These are phyloP conservation scores for Urocynchramus pylzowi DNA, from an alignment of 2,113 vertebrate species.

Conservation along the genomic window DNA sequence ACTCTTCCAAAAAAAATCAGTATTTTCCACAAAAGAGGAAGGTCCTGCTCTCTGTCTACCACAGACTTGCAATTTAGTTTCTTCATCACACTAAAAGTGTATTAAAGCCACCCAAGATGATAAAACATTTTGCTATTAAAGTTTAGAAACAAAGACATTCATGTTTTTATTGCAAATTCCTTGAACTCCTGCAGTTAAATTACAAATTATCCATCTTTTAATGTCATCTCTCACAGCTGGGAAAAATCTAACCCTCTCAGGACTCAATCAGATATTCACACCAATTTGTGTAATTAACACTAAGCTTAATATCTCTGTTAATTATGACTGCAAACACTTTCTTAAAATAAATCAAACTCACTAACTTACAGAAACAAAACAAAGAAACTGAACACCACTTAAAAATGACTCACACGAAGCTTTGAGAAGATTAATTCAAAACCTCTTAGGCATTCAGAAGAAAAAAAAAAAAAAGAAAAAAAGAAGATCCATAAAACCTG, in stretches of 20 bases:
- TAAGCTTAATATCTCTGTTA: constrained; percentile 41
- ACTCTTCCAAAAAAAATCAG: not conserved
- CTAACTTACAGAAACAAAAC: constrained; percentile 19
- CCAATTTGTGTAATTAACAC: constrained; percentile 64
- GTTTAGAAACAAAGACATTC: not conserved
- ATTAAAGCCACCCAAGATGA: not conserved
- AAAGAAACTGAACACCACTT: not conserved
- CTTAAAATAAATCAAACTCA: constrained; percentile 51
- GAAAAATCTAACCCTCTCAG: constrained; percentile 51
- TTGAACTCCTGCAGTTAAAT: constrained; percentile 4
- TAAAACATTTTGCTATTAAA: not conserved
- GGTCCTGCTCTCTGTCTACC: not conserved
- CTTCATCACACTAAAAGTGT: not conserved
- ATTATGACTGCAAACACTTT: constrained; percentile 55
- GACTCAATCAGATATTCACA: constrained; percentile 51
- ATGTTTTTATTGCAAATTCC: not conserved
- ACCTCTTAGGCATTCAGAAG: not conserved
- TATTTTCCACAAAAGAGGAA: not conserved
- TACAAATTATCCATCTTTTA: constrained; percentile 35
- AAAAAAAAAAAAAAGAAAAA: not conserved
- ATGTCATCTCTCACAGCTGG: constrained; percentile 37
- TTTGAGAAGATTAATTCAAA: not conserved
- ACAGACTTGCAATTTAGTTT: not conserved
- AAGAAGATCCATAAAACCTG: not conserved
- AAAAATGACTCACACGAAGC: not conserved